These are phyloP conservation scores for Myopa testacea DNA, from an alignment of 2,888 invertebrate genomes.

Conservation along the genomic window DNA sequence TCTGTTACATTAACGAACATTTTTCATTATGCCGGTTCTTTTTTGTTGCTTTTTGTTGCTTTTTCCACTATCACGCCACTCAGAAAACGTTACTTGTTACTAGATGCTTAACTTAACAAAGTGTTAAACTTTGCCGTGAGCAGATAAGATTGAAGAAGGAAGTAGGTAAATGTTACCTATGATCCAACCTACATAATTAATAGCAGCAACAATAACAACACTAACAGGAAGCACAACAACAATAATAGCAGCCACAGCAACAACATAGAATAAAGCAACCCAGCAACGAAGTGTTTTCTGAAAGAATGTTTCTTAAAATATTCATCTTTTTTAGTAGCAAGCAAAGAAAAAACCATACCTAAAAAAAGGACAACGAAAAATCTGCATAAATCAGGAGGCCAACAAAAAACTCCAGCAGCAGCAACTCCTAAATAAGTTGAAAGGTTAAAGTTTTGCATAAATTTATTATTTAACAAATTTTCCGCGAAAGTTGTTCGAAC, in stretches of 20 bases:
- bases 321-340: not conserved
- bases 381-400: conserved; percentile 15
- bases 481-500: conserved; percentile 27
- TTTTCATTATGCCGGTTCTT: no score
- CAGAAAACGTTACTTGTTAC: no score
- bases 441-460: conserved; percentile 34
- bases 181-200: no score
- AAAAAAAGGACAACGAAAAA: conserved; percentile 1
- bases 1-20: no score
- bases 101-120: not conserved
- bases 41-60: no score
- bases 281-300: no score
- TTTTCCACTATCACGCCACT: no score
- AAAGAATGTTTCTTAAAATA: not conserved
- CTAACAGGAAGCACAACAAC: not conserved
- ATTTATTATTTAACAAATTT: conserved; percentile 32
- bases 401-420: not conserved
- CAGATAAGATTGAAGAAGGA: not conserved
- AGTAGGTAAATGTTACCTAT: no score
- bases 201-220: no score
- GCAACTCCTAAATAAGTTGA: conserved; percentile 8
- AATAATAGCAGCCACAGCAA: not conserved
- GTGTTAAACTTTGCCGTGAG: conserved; percentile 6
- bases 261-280: not conserved
- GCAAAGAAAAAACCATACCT: not conserved